Conservation (phyloP, 2,888 invertebrate species). For the Latheticus oryzae region DNA sequence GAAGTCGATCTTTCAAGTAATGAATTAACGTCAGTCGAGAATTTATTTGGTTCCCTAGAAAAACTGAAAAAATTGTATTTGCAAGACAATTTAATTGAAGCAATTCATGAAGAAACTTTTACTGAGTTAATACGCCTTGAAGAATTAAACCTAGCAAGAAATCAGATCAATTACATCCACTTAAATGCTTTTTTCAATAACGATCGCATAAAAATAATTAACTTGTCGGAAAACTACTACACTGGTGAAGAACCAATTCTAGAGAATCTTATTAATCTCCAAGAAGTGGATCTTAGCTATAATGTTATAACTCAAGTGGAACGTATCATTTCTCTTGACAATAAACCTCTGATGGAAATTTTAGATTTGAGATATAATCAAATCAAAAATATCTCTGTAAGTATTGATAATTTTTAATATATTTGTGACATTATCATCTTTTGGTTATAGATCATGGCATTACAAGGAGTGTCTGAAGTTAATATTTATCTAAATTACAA, state of each 20-base stretch:
- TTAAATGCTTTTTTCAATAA: slow-evolving; percentile 1
- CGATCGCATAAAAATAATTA: slow-evolving; percentile 2
- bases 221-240: slow-evolving; percentile 3
- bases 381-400: slow-evolving; percentile 9
- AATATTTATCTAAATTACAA: slow-evolving; percentile 5
- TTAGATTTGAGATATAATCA: slow-evolving; percentile 7
- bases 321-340: not conserved
- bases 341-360: not conserved
- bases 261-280: not conserved
- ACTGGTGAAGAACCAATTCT: not conserved
- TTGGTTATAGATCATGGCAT: slow-evolving; percentile 2
- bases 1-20: not conserved
- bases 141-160: slow-evolving; percentile 9
- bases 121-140: slow-evolving; percentile 1
- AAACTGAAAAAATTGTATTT: slow-evolving; percentile 3
- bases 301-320: slow-evolving; percentile 7
- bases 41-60: not conserved
- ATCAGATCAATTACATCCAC: slow-evolving; percentile 2
- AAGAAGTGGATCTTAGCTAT: slow-evolving; percentile 8
- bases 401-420: slow-evolving; percentile 11
- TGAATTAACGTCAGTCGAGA: not conserved
- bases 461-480: slow-evolving; percentile 2
- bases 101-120: not conserved
- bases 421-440: too few relatives aligned
- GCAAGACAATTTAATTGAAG: not conserved